phyloP scores from a whole-genome alignment of 2,113 vertebrate genomes.

The Eupsittula cactorum region DNA sequence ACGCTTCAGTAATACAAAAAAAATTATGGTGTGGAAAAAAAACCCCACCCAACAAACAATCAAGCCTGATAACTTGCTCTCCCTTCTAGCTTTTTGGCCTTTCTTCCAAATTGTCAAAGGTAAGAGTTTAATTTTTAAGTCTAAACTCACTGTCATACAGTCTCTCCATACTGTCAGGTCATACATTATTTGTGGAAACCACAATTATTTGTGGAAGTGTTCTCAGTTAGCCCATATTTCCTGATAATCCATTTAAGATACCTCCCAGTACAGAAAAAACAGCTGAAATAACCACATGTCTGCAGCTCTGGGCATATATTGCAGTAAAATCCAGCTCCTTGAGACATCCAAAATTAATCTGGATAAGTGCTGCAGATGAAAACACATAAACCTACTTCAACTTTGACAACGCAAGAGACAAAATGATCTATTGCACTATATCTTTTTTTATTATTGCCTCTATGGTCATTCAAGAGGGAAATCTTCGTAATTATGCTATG shows the following conservation, averaged over 20 bases:
- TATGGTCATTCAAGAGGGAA: background rate
- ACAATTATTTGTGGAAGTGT: background rate
- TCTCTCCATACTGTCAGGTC: background rate
- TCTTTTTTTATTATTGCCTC: background rate
- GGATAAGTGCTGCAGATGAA: background rate
- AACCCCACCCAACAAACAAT: rapidly evolving
- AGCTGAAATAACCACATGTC: background rate
- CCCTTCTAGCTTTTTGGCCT: background rate
- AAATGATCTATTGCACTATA: background rate
- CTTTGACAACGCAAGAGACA: background rate
- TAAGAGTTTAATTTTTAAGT: background rate
- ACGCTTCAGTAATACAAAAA: background rate
- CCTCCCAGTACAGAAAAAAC: background rate
- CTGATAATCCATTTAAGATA: background rate
- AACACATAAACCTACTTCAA: background rate
- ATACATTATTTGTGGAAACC: background rate
- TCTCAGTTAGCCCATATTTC: background rate
- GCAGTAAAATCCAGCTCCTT: background rate
- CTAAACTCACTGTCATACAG: background rate
- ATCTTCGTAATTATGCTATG: background rate
- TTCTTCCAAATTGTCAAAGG: background rate
- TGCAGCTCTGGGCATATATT: background rate
- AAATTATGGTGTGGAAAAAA: background rate
- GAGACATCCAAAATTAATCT: background rate
- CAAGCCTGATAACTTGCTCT: background rate